Percentiles rank a stretch among this genome's conserved stretches.
phyloP scores from a whole-genome alignment of 1,140 invertebrate species.

The Drosophila nebulosa region DNA sequence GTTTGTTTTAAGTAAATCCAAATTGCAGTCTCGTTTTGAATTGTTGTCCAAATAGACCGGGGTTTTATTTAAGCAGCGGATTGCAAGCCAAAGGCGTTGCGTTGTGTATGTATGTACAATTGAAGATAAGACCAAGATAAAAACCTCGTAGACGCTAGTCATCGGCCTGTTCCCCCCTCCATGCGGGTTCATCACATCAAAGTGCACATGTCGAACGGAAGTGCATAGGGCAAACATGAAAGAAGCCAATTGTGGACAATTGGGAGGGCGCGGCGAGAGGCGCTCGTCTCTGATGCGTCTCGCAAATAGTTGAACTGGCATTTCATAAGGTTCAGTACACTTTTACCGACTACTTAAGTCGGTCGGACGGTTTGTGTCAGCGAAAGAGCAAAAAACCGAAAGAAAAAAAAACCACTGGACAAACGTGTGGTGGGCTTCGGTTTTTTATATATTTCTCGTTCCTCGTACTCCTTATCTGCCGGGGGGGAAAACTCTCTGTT shows the following conservation, averaged over 20 bases:
- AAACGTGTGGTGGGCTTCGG: neutral
- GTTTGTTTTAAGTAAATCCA: neutral
- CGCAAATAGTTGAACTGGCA: neutral
- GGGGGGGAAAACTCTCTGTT: too few relatives aligned
- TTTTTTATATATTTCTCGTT: conserved; percentile 20
- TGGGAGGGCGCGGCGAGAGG: neutral
- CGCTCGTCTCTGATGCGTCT: conserved; percentile 5
- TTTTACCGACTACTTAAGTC: conserved; percentile 29
- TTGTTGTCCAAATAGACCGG: neutral
- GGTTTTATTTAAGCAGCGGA: neutral
- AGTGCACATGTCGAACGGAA: conserved; percentile 15
- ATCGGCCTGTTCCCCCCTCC: too few relatives aligned
- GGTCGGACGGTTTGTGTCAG: conserved; percentile 10
- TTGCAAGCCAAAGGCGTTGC: neutral
- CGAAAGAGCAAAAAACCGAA: conserved; percentile 6
- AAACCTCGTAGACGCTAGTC: neutral
- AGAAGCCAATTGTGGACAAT: neutral
- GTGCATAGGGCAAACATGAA: conserved; percentile 14
- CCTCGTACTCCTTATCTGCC: conserved; percentile 28
- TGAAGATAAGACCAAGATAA: neutral
- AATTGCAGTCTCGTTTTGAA: neutral
- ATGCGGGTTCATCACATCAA: neutral
- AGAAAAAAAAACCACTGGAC: neutral
- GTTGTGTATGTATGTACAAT: conserved; percentile 4
- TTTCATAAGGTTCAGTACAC: conserved; percentile 32